These are phyloP conservation scores for Ia io DNA, from an alignment of 2,113 vertebrate genomes.

Conservation along the genomic window DNA sequence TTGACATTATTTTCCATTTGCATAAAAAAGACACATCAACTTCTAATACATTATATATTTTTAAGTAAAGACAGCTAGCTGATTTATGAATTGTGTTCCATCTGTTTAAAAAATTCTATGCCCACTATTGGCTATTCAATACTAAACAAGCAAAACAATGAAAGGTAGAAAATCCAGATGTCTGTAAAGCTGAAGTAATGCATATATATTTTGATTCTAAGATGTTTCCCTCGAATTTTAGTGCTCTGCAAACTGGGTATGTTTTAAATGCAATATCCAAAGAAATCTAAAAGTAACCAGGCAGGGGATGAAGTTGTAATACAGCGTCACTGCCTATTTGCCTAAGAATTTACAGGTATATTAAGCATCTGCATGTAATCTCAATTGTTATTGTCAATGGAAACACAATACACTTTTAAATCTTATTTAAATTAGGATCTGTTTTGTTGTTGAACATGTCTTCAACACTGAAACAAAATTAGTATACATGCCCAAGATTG, in stretches of 20 bases:
- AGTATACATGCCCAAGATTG: background rate
- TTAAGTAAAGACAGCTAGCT: background rate
- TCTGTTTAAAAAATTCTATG: background rate
- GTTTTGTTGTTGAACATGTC: background rate
- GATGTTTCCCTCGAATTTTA: background rate
- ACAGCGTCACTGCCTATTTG: background rate
- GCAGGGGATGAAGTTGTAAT: background rate
- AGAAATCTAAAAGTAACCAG: background rate
- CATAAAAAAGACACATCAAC: background rate
- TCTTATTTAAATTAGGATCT: background rate
- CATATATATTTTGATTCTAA: background rate
- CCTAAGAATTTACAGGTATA: background rate
- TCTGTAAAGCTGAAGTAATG: conserved; percentile 4
- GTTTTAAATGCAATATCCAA: conserved; percentile 33
- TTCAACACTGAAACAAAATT: background rate
- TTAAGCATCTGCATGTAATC: background rate
- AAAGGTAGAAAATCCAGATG: background rate
- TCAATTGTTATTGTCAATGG: background rate
- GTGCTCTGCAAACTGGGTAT: background rate
- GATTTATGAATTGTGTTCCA: background rate
- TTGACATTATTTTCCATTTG: background rate
- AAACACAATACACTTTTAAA: background rate
- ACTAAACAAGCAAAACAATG: background rate
- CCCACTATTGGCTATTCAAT: background rate
- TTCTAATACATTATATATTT: background rate